phyloP scores from a whole-genome alignment of 2,888 invertebrate species.

The Coelopa pilipes region DNA sequence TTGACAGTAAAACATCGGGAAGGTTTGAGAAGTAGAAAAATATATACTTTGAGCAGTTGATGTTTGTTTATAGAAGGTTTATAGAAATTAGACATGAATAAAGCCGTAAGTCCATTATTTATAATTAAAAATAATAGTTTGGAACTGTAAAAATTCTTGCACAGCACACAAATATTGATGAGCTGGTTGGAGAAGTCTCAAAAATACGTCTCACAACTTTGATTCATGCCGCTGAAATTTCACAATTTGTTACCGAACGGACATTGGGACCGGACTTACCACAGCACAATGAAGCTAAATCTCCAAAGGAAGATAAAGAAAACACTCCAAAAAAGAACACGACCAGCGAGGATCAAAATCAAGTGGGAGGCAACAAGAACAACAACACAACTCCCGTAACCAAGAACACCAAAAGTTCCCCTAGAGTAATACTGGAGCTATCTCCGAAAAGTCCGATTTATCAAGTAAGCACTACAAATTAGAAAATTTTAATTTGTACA shows the following conservation, averaged over 20 bases:
- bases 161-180: conserved; percentile 42
- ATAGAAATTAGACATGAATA: conserved; percentile 26
- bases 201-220: conserved; percentile 46
- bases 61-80: too few relatives aligned
- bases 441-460: conserved; percentile 3
- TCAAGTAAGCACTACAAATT: conserved; percentile 3
- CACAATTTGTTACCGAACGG: conserved; percentile 51
- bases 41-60: too few relatives aligned
- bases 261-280: conserved; percentile 55
- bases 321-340: neutral
- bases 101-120: conserved; percentile 24
- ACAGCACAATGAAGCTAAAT: neutral
- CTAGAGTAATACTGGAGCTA: neutral
- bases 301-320: neutral
- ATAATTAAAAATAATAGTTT: neutral
- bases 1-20: too few relatives aligned
- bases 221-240: conserved; percentile 52
- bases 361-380: neutral
- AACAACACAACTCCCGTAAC: neutral
- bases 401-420: neutral
- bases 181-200: conserved; percentile 42
- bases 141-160: neutral
- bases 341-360: neutral
- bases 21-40: too few relatives aligned
- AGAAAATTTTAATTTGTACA: neutral